These are phyloP conservation scores for Drosophila nigromelanica DNA, from an alignment of 1,140 invertebrate genomes.

Conservation along the genomic window DNA sequence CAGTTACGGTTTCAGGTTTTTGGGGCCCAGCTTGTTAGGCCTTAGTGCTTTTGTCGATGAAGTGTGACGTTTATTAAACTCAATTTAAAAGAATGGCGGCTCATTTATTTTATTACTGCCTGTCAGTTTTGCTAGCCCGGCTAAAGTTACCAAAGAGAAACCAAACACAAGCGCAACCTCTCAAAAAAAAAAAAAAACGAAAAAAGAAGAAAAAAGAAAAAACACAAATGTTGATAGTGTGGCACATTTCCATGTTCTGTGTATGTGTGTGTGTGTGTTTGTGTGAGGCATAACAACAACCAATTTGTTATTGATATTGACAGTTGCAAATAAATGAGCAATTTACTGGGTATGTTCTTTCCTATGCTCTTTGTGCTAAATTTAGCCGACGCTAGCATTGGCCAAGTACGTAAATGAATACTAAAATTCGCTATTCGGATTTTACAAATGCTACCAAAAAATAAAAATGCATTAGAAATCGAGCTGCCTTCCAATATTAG, in stretches of 20 bases:
- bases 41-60: conserved; percentile 75
- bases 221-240: conserved; percentile 69
- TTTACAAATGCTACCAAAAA: conserved; percentile 3
- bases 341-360: conserved; percentile 62
- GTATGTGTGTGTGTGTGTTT: conserved; percentile 46
- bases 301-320: conserved; percentile 82
- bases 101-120: conserved; percentile 81
- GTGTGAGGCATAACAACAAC: conserved; percentile 75
- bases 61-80: conserved; percentile 83
- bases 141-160: conserved; percentile 67
- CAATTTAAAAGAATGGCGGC: conserved; percentile 82
- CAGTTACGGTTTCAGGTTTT: conserved; percentile 45
- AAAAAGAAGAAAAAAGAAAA: conserved; percentile 10
- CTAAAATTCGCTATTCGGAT: conserved; percentile 1
- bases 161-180: conserved; percentile 23
- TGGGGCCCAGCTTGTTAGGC: conserved; percentile 38
- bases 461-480: conserved; percentile 36
- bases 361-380: conserved; percentile 50
- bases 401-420: conserved; percentile 28
- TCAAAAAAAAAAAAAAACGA: conserved; percentile 18
- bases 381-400: conserved; percentile 41
- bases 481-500: conserved; percentile 18
- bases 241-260: conserved; percentile 61
- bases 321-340: conserved; percentile 82
- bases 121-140: conserved; percentile 55